phyloP scores from a whole-genome alignment of 2,113 vertebrate genomes.

The Kryptolebias marmoratus region DNA sequence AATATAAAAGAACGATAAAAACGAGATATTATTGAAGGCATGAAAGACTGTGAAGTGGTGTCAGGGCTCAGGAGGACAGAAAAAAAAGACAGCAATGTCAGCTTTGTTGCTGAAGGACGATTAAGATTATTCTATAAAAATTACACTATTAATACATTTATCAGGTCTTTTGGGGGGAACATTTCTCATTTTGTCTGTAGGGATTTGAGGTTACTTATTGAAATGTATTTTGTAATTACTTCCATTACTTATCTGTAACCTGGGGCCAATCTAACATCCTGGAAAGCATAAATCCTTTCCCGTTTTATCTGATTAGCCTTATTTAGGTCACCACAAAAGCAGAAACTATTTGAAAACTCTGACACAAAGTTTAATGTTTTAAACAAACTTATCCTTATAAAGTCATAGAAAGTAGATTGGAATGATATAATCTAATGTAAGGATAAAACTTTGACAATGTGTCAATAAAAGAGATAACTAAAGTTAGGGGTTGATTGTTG shows the following conservation, averaged over 20 bases:
- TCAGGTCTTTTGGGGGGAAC: conserved; percentile 13
- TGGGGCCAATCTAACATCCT: conserved; percentile 16
- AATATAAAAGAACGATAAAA: conserved; percentile 47
- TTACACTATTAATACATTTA: conserved; percentile 31
- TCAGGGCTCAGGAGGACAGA: conserved; percentile 29
- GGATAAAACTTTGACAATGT: background rate
- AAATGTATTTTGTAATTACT: conserved; percentile 28
- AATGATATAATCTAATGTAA: background rate
- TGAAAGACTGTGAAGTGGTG: conserved; percentile 44
- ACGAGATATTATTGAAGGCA: conserved; percentile 38
- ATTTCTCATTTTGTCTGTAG: conserved; percentile 9
- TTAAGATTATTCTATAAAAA: conserved; percentile 39
- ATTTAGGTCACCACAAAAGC: background rate
- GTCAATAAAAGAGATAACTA: background rate
- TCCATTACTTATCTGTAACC: conserved; percentile 31
- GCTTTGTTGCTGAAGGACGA: conserved; percentile 54
- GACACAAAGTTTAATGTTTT: conserved; percentile 3
- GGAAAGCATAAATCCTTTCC: conserved; percentile 26
- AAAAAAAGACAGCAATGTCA: conserved; percentile 39
- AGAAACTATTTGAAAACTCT: background rate
- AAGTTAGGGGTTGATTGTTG: background rate
- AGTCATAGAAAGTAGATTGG: background rate
- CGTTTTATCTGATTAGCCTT: conserved; percentile 14
- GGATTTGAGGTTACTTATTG: conserved; percentile 7
- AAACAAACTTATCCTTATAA: background rate